These are phyloP conservation scores for Scaptomyza flava DNA, from an alignment of 2,888 invertebrate genomes.

Conservation along the genomic window DNA sequence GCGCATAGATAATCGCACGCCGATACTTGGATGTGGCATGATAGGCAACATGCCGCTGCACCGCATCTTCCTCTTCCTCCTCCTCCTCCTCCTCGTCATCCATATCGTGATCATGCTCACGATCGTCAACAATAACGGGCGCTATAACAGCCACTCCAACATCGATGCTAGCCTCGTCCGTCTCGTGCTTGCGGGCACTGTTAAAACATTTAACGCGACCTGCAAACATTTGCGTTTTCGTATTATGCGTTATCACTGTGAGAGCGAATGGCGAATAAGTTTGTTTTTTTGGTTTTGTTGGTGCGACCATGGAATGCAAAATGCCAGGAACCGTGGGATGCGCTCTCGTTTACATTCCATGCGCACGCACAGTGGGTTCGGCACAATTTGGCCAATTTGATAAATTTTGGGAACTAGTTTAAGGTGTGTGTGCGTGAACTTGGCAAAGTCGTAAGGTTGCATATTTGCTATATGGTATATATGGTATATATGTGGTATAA, in stretches of 20 bases:
- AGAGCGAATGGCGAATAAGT: constrained; percentile 48
- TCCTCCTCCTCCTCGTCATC: constrained; percentile 51
- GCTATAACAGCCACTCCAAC: constrained; percentile 44
- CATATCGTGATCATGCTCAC: constrained; percentile 48
- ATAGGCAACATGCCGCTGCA: constrained; percentile 28
- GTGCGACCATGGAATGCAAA: constrained; percentile 38
- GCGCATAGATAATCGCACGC: constrained; percentile 62
- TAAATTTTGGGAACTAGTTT: constrained; percentile 37
- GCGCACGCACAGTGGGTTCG: constrained; percentile 66
- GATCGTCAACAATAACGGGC: constrained; percentile 20
- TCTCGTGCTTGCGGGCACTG: constrained; percentile 64
- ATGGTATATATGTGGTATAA: constrained; percentile 5
- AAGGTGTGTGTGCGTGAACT: constrained; percentile 40
- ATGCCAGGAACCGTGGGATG: constrained; percentile 33
- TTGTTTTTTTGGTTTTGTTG: constrained; percentile 19
- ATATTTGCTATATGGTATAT: constrained; percentile 25
- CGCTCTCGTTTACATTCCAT: constrained; percentile 67
- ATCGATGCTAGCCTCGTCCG: constrained; percentile 48
- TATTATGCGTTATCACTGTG: constrained; percentile 80
- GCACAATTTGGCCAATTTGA: constrained; percentile 57
- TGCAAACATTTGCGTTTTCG: constrained; percentile 83
- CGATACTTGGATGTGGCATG: constrained; percentile 64
- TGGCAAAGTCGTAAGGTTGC: constrained; percentile 25
- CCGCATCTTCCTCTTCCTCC: neutral
- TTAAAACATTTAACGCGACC: constrained; percentile 80